Evolutionary conservation across 2,797 vertebrate genomes (phyloP).

Genomic region (Eulemur rubriventer): DNA sequence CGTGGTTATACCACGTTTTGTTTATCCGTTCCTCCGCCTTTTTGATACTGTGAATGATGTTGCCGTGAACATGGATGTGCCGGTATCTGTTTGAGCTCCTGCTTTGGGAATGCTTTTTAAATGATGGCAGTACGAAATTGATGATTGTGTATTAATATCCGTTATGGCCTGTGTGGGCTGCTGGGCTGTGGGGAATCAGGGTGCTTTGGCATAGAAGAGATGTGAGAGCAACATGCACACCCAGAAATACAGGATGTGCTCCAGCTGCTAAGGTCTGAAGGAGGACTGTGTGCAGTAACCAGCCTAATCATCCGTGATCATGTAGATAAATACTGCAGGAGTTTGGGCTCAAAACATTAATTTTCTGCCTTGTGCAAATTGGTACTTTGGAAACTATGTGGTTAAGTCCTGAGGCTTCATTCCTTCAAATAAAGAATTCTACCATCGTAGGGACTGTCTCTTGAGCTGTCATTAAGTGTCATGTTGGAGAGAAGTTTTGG

Average conservation of each 20-base stretch:
- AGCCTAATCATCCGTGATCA: no score
- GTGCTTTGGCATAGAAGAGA: neutral
- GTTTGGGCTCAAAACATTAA: neutral
- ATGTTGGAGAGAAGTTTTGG: neutral
- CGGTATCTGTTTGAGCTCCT: neutral
- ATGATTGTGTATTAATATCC: neutral
- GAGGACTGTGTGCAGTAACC: accelerated
- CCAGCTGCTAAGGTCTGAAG: neutral
- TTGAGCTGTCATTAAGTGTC: neutral
- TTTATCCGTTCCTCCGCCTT: neutral
- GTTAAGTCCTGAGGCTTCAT: neutral
- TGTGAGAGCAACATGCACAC: accelerated
- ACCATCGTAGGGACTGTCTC: neutral
- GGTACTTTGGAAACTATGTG: neutral
- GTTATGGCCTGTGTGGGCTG: neutral
- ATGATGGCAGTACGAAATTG: neutral
- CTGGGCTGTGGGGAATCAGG: neutral
- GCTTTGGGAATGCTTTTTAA: neutral
- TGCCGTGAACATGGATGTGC: accelerated
- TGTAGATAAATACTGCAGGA: neutral
- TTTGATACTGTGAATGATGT: neutral
- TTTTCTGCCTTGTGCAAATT: neutral
- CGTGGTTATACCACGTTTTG: neutral
- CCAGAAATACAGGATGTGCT: neutral
- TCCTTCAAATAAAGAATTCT: neutral